Evolutionary conservation across 2,113 vertebrate genomes (phyloP), one percentile per base, ranked within the genome.

Genomic region (Oreotragus oreotragus): DNA sequence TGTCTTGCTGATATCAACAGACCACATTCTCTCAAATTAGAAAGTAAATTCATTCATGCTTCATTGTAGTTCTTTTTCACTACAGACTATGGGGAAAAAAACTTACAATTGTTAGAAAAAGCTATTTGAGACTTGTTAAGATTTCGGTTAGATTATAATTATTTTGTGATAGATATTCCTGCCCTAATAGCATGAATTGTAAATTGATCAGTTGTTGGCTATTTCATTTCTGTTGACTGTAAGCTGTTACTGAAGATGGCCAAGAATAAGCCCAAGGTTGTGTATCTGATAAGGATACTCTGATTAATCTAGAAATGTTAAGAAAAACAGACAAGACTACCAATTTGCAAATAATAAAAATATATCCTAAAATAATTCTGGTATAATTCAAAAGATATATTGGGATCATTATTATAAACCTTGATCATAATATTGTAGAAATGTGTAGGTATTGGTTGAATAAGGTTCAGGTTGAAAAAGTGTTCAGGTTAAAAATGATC

Each of bases 331-430:
- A 90, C 57, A 30, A 90, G 36, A 83, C 55, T 64, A 64, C 19
- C 62, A 87, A 33, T 60, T 88, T 89, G 17, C 16, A 96, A 90
- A 93, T 66, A 93, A 83, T 81, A 93, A 93, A 86, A 91, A 93
- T 87, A n/a, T 57, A 62, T 33, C 47, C 7, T 88, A 51, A 85
- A 89, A 89, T 89, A 77, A 79, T 94, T 88, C 25, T 94, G 45
- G 33, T 80, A 36, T 66, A 51, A 70, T 51, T 92, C 27, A 79
- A 58, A 70, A 84, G 16, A 84, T 12, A 55, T 79, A 92, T 28
- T 30, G n/a, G 91, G 43, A 13, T 85, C 25, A 58, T 95, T n/a
- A 84, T 92, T 84, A 88, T 88, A 92, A 80, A 85, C 30, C 27
- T 49, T 4, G 36, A 55, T 85, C 57, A 60, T 17, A 70, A 70